phyloP scores from a whole-genome alignment of 1,140 invertebrate species.

The Bicyclus anynana region DNA sequence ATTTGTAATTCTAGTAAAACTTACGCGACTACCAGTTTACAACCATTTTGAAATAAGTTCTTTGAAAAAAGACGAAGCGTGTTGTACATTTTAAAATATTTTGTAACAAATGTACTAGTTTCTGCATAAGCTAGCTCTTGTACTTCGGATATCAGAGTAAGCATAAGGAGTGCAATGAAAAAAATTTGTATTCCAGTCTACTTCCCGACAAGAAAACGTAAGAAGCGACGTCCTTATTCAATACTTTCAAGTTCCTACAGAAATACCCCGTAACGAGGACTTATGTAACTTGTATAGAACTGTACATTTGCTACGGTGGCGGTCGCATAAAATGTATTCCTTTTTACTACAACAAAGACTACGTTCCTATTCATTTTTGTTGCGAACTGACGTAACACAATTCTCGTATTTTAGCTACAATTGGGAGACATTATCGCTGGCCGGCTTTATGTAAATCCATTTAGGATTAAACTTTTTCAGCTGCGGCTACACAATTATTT shows the following conservation, averaged over 20 bases:
- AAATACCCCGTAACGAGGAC: constrained; percentile 8
- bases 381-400: constrained; percentile 4
- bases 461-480: neutral
- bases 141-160: neutral
- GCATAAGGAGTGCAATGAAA: neutral
- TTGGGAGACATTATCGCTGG: constrained; percentile 2
- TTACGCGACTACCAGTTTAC: no score
- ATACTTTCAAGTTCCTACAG: constrained; percentile 7
- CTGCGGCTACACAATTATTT: neutral
- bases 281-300: constrained; percentile 5
- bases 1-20: no score
- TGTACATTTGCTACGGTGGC: constrained; percentile 6
- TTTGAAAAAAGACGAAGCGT: no score
- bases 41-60: no score
- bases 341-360: constrained; percentile 7
- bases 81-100: no score
- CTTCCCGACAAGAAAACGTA: neutral
- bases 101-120: no score
- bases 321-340: constrained; percentile 6
- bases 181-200: constrained; percentile 4
- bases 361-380: constrained; percentile 5
- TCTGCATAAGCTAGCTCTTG: no score
- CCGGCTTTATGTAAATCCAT: constrained; percentile 3
- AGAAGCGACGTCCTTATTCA: constrained; percentile 5
- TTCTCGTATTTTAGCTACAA: constrained; percentile 6